Evolutionary conservation across 2,888 invertebrate species (phyloP).

Genomic region (Itoplectis maculator): DNA sequence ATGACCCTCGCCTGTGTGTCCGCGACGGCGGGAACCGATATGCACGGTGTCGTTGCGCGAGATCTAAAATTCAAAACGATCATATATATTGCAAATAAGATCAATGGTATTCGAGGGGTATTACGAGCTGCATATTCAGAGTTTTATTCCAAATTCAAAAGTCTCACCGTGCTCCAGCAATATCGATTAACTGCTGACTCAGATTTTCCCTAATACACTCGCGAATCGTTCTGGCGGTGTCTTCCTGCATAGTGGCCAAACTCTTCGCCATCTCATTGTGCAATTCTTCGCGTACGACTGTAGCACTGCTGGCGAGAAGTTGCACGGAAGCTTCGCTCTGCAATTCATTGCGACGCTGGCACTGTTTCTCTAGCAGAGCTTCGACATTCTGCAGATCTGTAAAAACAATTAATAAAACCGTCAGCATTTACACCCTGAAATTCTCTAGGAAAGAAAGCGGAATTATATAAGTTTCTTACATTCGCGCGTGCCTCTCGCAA

Average conservation of each 20-base stretch:
- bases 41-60: slow-evolving; percentile 91
- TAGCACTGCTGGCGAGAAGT: slow-evolving; percentile 68
- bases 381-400: slow-evolving; percentile 86
- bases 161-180: slow-evolving; percentile 80
- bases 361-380: slow-evolving; percentile 84
- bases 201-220: slow-evolving; percentile 82
- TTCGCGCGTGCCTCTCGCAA: slow-evolving; percentile 95
- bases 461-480: slow-evolving; percentile 87
- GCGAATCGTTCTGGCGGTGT: slow-evolving; percentile 78
- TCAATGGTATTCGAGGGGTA: background rate
- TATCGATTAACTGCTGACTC: slow-evolving; percentile 81
- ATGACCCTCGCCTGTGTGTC: slow-evolving; percentile 81
- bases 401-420: slow-evolving; percentile 39
- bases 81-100: background rate
- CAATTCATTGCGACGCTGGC: slow-evolving; percentile 82
- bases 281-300: slow-evolving; percentile 79
- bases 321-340: slow-evolving; percentile 75
- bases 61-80: slow-evolving; percentile 87
- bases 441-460: too few relatives aligned
- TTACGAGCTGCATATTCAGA: background rate
- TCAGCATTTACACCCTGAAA: slow-evolving; percentile 24
- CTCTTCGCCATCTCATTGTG: slow-evolving; percentile 79
- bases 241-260: slow-evolving; percentile 78
- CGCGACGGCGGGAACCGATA: slow-evolving; percentile 84
- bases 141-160: slow-evolving; percentile 68